phyloP scores from a whole-genome alignment of 2,888 invertebrate genomes.

The Sisyra nigra region DNA sequence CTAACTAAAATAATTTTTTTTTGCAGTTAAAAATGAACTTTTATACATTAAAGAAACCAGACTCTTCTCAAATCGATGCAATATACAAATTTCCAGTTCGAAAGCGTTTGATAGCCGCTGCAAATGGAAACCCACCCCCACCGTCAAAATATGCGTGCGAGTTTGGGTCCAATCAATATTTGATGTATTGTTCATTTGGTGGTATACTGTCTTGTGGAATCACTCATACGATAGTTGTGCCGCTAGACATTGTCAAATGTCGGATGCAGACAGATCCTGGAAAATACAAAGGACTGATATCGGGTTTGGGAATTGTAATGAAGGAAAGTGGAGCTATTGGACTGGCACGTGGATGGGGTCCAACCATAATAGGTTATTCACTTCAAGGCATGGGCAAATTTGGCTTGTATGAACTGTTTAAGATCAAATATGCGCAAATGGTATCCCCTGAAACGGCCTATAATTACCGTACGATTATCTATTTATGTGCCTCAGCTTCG shows the following conservation, averaged over 20 bases:
- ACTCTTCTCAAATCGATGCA: no score
- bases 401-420: slow-evolving; percentile 93
- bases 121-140: no score
- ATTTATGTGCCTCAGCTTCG: slow-evolving; percentile 85
- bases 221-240: slow-evolving; percentile 86
- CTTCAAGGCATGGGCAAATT: slow-evolving; percentile 88
- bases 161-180: slow-evolving; percentile 83
- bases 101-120: no score
- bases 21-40: no score
- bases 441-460: slow-evolving; percentile 87
- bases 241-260: slow-evolving; percentile 90
- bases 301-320: slow-evolving; percentile 68
- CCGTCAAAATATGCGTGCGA: slow-evolving; percentile 48
- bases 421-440: slow-evolving; percentile 65
- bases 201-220: slow-evolving; percentile 60
- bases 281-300: slow-evolving; percentile 79
- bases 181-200: slow-evolving; percentile 82
- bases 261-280: slow-evolving; percentile 83
- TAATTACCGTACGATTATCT: slow-evolving; percentile 71
- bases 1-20: no score
- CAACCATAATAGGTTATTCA: slow-evolving; percentile 93
- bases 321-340: slow-evolving; percentile 75
- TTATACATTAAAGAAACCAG: no score
- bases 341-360: slow-evolving; percentile 91
- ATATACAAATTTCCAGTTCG: no score